Evolutionary conservation across 2,888 invertebrate genomes (phyloP).

Genomic region (Acronicta leporina): DNA sequence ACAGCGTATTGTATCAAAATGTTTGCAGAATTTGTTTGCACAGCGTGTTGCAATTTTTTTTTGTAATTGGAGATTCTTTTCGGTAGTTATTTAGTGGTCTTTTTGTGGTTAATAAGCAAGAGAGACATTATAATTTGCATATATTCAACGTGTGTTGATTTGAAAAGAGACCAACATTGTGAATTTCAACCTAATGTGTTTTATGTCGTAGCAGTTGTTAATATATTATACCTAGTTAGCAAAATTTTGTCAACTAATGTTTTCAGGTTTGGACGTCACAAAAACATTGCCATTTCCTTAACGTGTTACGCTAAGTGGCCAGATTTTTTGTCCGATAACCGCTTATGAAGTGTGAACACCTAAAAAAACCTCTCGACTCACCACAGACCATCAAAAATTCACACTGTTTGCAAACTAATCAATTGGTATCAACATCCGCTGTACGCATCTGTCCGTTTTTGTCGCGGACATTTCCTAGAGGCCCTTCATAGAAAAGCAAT

Average conservation of each 20-base stretch:
- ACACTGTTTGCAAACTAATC: conserved; percentile 69
- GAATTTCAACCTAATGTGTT: no score
- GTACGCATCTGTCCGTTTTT: conserved; percentile 82
- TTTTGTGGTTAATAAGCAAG: background rate
- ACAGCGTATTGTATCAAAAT: conserved; percentile 69
- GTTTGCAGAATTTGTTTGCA: conserved; percentile 71
- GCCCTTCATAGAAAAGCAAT: conserved; percentile 90
- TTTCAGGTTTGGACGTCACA: background rate
- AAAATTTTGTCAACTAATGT: conserved; percentile 13
- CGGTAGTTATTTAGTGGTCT: background rate
- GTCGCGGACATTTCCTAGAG: conserved; percentile 76
- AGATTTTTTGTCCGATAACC: conserved; percentile 49
- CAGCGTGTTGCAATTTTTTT: conserved; percentile 66
- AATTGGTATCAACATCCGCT: conserved; percentile 75
- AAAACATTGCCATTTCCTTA: conserved; percentile 36
- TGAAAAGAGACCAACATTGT: background rate
- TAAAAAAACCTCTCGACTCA: conserved; percentile 54
- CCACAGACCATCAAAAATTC: conserved; percentile 62
- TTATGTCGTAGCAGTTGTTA: no score
- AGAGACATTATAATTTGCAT: background rate
- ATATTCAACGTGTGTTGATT: background rate
- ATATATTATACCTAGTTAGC: background rate
- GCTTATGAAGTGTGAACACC: conserved; percentile 64
- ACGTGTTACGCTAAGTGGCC: conserved; percentile 26
- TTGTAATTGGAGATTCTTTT: background rate